Conservation (phyloP, 1,140 invertebrate genomes). For the Psix sp. region DNA sequence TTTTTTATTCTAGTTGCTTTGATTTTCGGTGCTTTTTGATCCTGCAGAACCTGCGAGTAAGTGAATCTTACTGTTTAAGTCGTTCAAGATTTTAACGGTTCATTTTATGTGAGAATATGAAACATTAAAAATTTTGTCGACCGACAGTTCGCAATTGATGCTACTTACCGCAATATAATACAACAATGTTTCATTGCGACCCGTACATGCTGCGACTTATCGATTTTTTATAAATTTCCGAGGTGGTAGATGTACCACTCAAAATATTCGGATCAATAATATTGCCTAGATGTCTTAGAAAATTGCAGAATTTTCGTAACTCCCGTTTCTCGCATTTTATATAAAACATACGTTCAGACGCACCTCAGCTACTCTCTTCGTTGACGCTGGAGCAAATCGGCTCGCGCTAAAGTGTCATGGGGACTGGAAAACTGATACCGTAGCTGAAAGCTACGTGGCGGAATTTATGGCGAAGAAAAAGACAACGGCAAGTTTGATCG, state of each 20-base stretch:
- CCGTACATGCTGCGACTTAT: background rate
- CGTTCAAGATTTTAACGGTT: background rate
- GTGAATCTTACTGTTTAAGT: background rate
- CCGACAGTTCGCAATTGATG: slow-evolving; percentile 4
- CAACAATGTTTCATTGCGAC: background rate
- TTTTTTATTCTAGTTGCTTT: no score
- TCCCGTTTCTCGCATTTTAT: background rate
- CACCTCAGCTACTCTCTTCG: slow-evolving; percentile 1
- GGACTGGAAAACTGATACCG: slow-evolving; percentile 1
- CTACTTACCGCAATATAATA: slow-evolving; percentile 1
- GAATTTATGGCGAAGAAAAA: background rate
- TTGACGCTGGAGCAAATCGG: slow-evolving; percentile 5
- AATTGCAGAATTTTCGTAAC: slow-evolving; percentile 4
- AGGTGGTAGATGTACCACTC: background rate
- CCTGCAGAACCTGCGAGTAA: background rate
- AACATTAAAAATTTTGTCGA: background rate
- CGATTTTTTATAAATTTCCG: slow-evolving; percentile 9
- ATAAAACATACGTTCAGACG: no score
- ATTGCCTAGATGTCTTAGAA: slow-evolving; percentile 1
- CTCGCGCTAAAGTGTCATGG: slow-evolving; percentile 8
- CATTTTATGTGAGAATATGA: background rate
- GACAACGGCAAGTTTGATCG: background rate
- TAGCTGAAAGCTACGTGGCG: slow-evolving; percentile 6
- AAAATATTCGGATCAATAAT: slow-evolving; percentile 7
- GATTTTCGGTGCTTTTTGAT: no score